Conservation (phyloP, 2,797 vertebrate species). For the Semaprochilodus insignis region DNA sequence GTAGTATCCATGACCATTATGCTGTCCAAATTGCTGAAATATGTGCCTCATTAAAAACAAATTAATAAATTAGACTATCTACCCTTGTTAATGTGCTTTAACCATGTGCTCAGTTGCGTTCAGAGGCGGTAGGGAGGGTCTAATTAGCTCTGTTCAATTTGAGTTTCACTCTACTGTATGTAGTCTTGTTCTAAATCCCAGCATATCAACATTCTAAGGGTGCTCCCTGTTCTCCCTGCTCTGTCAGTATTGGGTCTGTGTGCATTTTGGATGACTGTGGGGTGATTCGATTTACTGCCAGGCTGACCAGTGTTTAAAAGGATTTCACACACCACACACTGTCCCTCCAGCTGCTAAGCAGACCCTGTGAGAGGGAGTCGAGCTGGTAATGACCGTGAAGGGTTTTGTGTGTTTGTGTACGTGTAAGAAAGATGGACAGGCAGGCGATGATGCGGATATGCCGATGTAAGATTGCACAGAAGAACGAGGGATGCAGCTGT, state of each 20-base stretch:
- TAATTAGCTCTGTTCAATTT: neutral
- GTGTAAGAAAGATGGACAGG: neutral
- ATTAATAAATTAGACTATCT: neutral
- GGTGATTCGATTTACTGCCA: conserved; percentile 30
- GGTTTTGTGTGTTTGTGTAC: neutral
- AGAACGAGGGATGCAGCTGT: neutral
- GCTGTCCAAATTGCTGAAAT: neutral
- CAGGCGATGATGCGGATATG: neutral
- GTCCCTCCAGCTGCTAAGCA: conserved; percentile 23
- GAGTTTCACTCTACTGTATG: neutral
- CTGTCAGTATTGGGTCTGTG: conserved; percentile 15
- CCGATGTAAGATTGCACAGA: neutral
- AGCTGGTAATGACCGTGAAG: conserved; percentile 11
- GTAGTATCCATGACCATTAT: neutral
- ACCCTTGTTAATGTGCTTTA: neutral
- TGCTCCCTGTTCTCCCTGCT: neutral
- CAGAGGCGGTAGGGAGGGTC: neutral
- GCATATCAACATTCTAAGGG: neutral
- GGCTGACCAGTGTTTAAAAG: conserved; percentile 30
- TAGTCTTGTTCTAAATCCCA: neutral
- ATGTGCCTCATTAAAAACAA: neutral
- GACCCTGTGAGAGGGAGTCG: neutral
- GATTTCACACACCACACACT: conserved; percentile 23
- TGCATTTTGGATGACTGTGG: conserved; percentile 16
- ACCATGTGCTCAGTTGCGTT: neutral